Conservation (phyloP, 2,888 invertebrate species). For the Leptopilina drosophilae region DNA sequence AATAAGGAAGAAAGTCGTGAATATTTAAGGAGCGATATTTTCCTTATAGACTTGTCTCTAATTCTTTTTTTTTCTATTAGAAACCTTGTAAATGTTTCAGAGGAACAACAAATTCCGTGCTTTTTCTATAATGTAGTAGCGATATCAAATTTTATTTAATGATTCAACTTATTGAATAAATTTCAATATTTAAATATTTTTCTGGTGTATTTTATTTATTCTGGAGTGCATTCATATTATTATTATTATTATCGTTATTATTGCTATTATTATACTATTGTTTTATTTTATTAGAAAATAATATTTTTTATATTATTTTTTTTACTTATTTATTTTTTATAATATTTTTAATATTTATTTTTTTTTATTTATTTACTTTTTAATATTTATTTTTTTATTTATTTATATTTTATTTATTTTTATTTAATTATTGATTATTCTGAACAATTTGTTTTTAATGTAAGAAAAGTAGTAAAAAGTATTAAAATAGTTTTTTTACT, state of each 20-base stretch:
- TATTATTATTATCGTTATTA: no score
- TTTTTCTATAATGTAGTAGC: slow-evolving; percentile 40
- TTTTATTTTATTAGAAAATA: neutral
- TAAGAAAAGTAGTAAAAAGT: no score
- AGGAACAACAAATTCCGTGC: slow-evolving; percentile 33
- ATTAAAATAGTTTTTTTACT: no score
- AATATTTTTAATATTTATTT: no score
- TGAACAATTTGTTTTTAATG: no score
- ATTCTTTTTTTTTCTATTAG: slow-evolving; percentile 26
- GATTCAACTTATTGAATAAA: slow-evolving; percentile 38
- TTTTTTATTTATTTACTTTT: no score
- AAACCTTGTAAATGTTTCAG: slow-evolving; percentile 40
- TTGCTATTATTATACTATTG: no score
- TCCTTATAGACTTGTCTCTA: slow-evolving; percentile 11
- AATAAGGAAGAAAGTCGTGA: slow-evolving; percentile 15
- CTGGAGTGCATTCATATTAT: neutral
- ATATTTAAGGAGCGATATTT: slow-evolving; percentile 18
- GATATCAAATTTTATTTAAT: slow-evolving; percentile 40
- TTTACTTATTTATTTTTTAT: no score
- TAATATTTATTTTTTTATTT: no score
- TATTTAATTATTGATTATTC: no score
- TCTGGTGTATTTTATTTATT: neutral
- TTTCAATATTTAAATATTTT: slow-evolving; percentile 35
- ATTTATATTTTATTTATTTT: no score
- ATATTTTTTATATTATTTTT: no score